phyloP scores from a whole-genome alignment of 1,140 invertebrate genomes.

The Brachionus paranguensis region DNA sequence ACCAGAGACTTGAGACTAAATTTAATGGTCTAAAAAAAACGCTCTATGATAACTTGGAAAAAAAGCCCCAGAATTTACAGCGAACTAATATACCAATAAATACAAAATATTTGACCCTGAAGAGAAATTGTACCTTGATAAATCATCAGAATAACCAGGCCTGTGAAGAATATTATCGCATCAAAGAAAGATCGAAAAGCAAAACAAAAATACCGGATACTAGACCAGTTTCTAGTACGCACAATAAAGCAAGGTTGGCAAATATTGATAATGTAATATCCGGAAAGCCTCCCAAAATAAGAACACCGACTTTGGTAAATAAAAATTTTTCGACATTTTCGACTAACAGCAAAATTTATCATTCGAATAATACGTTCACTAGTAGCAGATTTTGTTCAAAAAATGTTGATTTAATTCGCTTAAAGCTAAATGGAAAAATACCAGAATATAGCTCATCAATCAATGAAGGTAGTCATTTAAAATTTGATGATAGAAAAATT shows the following conservation, averaged over 20 bases:
- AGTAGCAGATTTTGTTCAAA: background rate
- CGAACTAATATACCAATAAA: slow-evolving; percentile 6
- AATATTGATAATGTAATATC: background rate
- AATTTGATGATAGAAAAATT: slow-evolving; percentile 16
- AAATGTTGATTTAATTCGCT: background rate
- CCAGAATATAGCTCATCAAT: background rate
- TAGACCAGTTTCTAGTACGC: background rate
- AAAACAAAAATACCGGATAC: background rate
- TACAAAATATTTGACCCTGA: background rate
- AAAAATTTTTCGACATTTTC: background rate
- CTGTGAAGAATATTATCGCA: background rate
- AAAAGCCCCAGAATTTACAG: background rate
- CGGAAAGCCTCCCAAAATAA: background rate
- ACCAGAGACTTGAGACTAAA: background rate
- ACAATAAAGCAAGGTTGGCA: background rate
- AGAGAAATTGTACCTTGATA: background rate
- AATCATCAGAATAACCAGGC: background rate
- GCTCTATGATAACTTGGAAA: background rate
- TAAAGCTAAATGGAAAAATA: background rate
- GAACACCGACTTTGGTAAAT: background rate
- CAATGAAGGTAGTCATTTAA: slow-evolving; percentile 3
- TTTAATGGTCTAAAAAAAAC: background rate
- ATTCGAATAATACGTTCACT: background rate
- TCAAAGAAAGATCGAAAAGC: background rate
- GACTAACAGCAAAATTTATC: background rate